Evolutionary conservation across 2,797 vertebrate genomes (phyloP), one percentile per base, ranked within the genome.

Genomic region (Micropoecilia bifurca): DNA sequence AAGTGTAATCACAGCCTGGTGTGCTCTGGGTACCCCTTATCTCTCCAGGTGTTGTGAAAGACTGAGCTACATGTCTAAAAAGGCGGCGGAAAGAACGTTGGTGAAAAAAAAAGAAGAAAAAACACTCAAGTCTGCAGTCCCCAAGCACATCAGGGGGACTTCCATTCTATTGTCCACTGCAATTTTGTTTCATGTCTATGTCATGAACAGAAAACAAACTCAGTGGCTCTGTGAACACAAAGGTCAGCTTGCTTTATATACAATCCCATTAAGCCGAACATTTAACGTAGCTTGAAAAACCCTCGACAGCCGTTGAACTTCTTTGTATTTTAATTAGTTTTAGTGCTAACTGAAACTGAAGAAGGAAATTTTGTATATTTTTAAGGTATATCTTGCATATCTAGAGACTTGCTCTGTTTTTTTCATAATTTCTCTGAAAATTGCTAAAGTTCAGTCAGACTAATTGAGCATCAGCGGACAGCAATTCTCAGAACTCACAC

Each of bases 1-100:
- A 93, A 93, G 88, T n/a, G 13, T 69, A 85, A 89, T 90, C 89
- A 83, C 80, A 82, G 75, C 39, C 83, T 87, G 41, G 16, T 50
- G 78, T 81, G 83, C 83, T 80, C 47, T 90, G 92, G 90, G 89
- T 88, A 87, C 82, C 82, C 57, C 90, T 89, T 83, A 92, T 91
- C 90, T 91, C 90, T 81, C 89, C 92, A 93, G 91, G 93, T 92
- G 92, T 87, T 90, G 81, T 84, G 78, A 93, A 89, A 90, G 90
- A 71, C 79, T 45, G 50, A 78, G 22, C 77, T 59, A 79, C 89
- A 91, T 81, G 89, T 89, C 91, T 87, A 33, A 85, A 78, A 87
- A 85, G 79, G 82, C 16, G 53, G 55, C 80, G 87, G 91, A 90
- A 90, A 85, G 73, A 76, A 76, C 61, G 85, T 82, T 77, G 79